Percentiles rank a stretch among this genome's conserved stretches.
Evolutionary conservation across 2,113 vertebrate species (phyloP).

Genomic region (Condylura cristata): DNA sequence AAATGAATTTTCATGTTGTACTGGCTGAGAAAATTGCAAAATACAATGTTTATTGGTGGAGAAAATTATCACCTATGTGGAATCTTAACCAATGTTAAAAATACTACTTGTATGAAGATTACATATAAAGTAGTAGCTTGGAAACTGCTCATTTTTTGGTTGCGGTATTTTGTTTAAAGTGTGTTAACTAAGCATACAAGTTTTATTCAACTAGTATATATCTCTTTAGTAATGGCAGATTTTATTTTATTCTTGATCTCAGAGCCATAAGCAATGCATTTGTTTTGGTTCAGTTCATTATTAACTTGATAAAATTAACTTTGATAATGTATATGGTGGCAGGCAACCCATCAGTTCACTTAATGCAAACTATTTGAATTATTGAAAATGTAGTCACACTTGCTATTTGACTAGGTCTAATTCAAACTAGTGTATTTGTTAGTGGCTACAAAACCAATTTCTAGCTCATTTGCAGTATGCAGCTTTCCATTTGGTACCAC

Average conservation of each 20-base stretch:
- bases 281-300: constrained; percentile 32
- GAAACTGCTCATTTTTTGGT: background rate
- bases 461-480: background rate
- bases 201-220: background rate
- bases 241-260: background rate
- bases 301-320: constrained; percentile 16
- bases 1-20: background rate
- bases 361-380: constrained; percentile 1
- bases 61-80: background rate
- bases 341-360: background rate
- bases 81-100: background rate
- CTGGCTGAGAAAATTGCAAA: background rate
- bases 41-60: background rate
- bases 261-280: background rate
- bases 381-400: background rate
- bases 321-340: background rate
- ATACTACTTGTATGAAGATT: background rate
- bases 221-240: background rate
- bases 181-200: background rate
- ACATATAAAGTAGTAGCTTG: background rate
- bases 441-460: background rate
- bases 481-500: background rate
- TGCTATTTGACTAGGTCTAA: background rate
- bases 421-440: background rate
- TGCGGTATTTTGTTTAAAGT: background rate